Conservation (phyloP, 2,113 vertebrate species). For the Poeciliopsis prolifica region DNA sequence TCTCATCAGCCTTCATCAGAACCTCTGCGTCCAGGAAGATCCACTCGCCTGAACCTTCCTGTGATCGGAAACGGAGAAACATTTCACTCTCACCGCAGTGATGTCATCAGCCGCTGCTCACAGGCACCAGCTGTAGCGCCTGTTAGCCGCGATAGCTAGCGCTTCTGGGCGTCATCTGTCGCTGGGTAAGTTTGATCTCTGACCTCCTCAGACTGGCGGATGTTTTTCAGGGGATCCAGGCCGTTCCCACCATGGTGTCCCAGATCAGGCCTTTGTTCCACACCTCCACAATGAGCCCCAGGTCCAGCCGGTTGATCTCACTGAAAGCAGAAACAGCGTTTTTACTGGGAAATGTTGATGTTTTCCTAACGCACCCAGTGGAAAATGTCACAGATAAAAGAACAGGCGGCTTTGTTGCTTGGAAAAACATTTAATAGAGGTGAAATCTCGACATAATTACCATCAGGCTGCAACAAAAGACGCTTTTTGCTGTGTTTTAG, state of each 20-base stretch:
- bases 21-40: slow-evolving; percentile 90
- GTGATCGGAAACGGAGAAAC: slow-evolving; percentile 7
- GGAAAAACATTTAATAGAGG: neutral
- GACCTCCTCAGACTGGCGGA: slow-evolving; percentile 94
- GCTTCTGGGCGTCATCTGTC: no score
- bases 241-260: slow-evolving; percentile 95
- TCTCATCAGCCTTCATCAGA: slow-evolving; percentile 94
- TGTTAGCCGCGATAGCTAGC: no score
- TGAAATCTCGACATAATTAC: slow-evolving; percentile 27
- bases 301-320: slow-evolving; percentile 94
- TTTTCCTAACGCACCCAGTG: neutral
- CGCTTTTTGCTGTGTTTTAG: slow-evolving; percentile 29
- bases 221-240: slow-evolving; percentile 90
- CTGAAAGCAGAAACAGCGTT: slow-evolving; percentile 67
- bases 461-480: slow-evolving; percentile 31
- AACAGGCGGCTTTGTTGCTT: neutral
- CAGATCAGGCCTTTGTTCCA: slow-evolving; percentile 99
- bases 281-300: slow-evolving; percentile 96
- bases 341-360: neutral
- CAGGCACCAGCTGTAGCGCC: no score
- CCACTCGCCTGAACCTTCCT: slow-evolving; percentile 97
- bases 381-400: slow-evolving; percentile 14
- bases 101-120: no score
- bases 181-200: neutral
- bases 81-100: neutral